Conservation (phyloP, 2,797 vertebrate species). For the Zenarchopterus dispar region DNA sequence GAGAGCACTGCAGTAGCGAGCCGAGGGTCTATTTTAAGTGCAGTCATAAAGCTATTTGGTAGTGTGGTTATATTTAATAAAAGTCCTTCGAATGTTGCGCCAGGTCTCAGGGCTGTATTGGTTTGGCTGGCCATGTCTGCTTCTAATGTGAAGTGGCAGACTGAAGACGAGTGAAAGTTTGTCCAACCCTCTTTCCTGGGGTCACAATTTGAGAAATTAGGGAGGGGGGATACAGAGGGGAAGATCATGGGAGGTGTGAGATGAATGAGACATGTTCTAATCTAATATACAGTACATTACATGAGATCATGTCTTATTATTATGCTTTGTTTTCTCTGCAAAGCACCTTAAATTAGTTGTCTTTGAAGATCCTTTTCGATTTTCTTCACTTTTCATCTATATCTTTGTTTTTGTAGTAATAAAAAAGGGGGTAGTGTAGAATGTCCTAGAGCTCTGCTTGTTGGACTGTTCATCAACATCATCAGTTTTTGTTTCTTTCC, state of each 20-base stretch:
- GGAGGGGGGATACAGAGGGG: slow-evolving; percentile 9
- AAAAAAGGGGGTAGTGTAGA: too few relatives aligned
- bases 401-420: not conserved
- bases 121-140: slow-evolving; percentile 72
- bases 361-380: not conserved
- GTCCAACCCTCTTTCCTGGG: slow-evolving; percentile 36
- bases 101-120: slow-evolving; percentile 68
- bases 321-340: not conserved
- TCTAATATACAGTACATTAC: slow-evolving; percentile 3
- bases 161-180: slow-evolving; percentile 60
- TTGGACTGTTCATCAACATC: too few relatives aligned
- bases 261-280: slow-evolving; percentile 26
- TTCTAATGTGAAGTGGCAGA: slow-evolving; percentile 72
- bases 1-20: slow-evolving; percentile 60
- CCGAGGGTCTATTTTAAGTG: slow-evolving; percentile 73
- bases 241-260: slow-evolving; percentile 22
- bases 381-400: not conserved
- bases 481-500: too few relatives aligned
- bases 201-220: slow-evolving; percentile 30
- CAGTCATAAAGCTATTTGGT: slow-evolving; percentile 71
- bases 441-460: too few relatives aligned
- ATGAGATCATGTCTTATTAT: not conserved
- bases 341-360: not conserved
- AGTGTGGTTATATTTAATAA: slow-evolving; percentile 75
- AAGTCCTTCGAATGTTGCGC: slow-evolving; percentile 69